Conservation (phyloP, 2,113 vertebrate species). For the Balaeniceps rex region DNA sequence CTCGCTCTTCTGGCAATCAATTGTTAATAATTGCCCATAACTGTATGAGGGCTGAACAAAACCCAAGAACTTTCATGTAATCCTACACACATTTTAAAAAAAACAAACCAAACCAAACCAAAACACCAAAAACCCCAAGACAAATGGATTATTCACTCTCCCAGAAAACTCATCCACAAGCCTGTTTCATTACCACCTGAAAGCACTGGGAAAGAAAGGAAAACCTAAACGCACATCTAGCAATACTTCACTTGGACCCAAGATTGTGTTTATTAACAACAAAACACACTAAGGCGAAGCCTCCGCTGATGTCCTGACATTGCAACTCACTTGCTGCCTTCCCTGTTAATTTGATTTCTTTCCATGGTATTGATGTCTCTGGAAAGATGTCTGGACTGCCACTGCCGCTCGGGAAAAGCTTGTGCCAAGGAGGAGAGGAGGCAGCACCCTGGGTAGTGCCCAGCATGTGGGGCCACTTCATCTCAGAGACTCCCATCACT, state of each 20-base stretch:
- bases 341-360: background rate
- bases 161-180: background rate
- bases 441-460: slow-evolving; percentile 10
- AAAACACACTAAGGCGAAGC: background rate
- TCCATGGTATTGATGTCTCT: background rate
- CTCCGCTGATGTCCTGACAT: background rate
- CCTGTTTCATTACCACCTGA: background rate
- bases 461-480: background rate
- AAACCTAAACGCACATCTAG: background rate
- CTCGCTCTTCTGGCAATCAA: background rate
- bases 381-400: background rate
- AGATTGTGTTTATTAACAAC: background rate
- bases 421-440: background rate
- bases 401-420: background rate
- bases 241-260: background rate
- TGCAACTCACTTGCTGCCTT: background rate
- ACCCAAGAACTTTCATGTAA: background rate
- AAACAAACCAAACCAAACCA: background rate
- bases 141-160: background rate
- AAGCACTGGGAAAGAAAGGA: background rate
- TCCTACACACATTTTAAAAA: background rate
- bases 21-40: background rate
- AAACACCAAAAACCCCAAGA: background rate
- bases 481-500: background rate
- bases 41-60: fast-evolving